These are phyloP conservation scores for Dasypogon diadema DNA, from an alignment of 2,888 invertebrate species.

Conservation along the genomic window DNA sequence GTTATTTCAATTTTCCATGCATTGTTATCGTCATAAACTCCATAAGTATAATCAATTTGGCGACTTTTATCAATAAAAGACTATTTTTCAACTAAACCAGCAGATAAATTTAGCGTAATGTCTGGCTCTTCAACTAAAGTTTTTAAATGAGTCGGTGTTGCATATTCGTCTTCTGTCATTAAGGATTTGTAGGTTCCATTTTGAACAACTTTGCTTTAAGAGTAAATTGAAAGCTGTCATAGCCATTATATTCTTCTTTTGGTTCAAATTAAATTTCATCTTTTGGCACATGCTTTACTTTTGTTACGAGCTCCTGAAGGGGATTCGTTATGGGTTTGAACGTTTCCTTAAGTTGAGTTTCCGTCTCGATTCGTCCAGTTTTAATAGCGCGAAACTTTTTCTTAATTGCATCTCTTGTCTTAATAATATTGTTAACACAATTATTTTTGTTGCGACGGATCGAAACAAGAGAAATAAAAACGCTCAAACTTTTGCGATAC, in stretches of 20 bases:
- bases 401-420: conserved; percentile 9
- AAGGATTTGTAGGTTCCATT: not conserved
- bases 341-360: not conserved
- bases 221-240: not conserved
- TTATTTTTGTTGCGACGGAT: no score
- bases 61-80: conserved; percentile 2
- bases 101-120: not conserved
- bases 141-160: not conserved
- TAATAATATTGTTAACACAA: no score
- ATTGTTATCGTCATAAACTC: conserved; percentile 10
- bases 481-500: no score
- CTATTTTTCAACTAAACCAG: conserved; percentile 1
- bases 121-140: not conserved
- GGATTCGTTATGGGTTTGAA: no score
- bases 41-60: conserved; percentile 34
- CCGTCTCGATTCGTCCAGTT: not conserved
- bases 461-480: no score
- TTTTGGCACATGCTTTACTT: not conserved
- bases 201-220: not conserved
- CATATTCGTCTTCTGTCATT: not conserved
- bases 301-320: not conserved
- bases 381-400: not conserved
- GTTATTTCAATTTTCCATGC: conserved; percentile 1
- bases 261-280: not conserved
- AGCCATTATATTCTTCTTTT: not conserved